Base-by-base conservation (phyloP, 2,113 vertebrate species). In the Perca flavescens region DNA sequence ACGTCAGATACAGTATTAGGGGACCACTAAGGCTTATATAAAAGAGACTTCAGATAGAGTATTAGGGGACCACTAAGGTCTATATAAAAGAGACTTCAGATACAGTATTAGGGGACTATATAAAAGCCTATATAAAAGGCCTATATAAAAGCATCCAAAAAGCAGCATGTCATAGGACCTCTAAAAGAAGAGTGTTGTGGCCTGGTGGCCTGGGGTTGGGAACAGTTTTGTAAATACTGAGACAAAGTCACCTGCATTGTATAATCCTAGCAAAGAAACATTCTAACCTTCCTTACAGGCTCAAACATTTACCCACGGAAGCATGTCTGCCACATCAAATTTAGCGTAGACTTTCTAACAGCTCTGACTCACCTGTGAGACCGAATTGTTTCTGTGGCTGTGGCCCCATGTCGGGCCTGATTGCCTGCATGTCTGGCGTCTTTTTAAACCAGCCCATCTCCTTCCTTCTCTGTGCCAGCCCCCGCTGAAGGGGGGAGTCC, bases 391-490 rank as follows among this genome's bases (percentile, higher is more conserved):
- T 60, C 46, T 77, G 84, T 6, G 94, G 94, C 21, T 65, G 80
- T 1, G 86, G 74, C 47, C 96, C 96, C 7, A 94, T 6, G 53
- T 96, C 95, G 21, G 94, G 80, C 52, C 63, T 71, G 74, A 96
- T 64, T 0, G 1, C 6, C 21, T 76, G 73, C 77, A 94, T 49
- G 75, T 96, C 82, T 0, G 69, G 46, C 4, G n/a, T 90, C 78
- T 90, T 94, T 54, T 75, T 91, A 91, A 96, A 96, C 94, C 94
- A 96, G 71, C 92, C 93, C 77, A 96, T 83, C 69, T 96, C 94
- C 80, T 94, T 96, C 74, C 95, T 94, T 89, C 95, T 95, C 77
- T 92, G 94, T 2, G 96, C 94, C 31, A 96, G 87, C 16, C 94
- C 90, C 36, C 85, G 88, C 63, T 91, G 94, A 62, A 79, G 79